Evolutionary conservation across 2,797 vertebrate genomes (phyloP).

Genomic region (Gouania willdenowi): DNA sequence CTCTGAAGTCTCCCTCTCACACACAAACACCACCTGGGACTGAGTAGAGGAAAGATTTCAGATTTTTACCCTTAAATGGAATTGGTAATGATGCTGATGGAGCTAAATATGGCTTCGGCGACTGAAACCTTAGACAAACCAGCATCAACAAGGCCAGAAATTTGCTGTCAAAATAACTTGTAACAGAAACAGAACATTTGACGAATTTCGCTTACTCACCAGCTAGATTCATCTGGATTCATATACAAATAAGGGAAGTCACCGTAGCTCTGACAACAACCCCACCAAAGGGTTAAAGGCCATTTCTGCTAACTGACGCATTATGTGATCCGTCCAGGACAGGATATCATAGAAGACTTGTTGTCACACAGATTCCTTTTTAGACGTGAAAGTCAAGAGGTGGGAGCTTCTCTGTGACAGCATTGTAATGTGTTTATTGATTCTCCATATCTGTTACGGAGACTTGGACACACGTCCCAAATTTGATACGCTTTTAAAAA

Average conservation of each 20-base stretch:
- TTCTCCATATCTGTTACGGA: conserved; percentile 80
- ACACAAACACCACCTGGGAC: conserved; percentile 68
- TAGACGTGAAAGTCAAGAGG: conserved; percentile 35
- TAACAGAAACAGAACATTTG: conserved; percentile 23
- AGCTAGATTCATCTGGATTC: conserved; percentile 16
- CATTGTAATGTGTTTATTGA: conserved; percentile 73
- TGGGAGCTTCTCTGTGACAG: conserved; percentile 61
- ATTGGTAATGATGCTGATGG: conserved; percentile 54
- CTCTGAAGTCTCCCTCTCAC: conserved; percentile 43
- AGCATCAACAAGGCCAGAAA: conserved; percentile 40
- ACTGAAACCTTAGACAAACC: conserved; percentile 42
- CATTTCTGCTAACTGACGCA: conserved; percentile 25
- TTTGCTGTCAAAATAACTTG: conserved; percentile 35
- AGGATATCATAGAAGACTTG: conserved; percentile 40
- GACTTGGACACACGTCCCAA: conserved; percentile 63
- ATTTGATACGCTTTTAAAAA: conserved; percentile 79
- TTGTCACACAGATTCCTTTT: conserved; percentile 62
- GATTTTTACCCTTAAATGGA: conserved; percentile 70
- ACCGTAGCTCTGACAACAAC: neutral
- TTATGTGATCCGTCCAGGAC: conserved; percentile 54
- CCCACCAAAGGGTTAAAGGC: conserved; percentile 43
- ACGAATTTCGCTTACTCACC: neutral
- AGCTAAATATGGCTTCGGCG: conserved; percentile 40
- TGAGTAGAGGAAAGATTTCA: conserved; percentile 35
- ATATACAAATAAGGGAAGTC: too few species aligned